phyloP scores from a whole-genome alignment of 1,140 invertebrate species.

The Arion vulgaris region DNA sequence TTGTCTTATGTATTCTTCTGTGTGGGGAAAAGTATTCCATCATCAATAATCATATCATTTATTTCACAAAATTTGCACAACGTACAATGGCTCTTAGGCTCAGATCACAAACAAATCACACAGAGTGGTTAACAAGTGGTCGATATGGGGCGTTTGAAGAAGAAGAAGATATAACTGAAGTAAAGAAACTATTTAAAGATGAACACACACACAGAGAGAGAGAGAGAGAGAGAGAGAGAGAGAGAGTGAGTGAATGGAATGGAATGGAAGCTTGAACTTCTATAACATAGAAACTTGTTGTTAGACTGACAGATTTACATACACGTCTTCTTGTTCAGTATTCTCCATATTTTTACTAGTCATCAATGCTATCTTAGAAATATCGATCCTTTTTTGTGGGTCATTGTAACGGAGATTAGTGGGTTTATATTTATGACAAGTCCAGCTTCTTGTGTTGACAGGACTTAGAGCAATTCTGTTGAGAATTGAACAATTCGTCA shows the following conservation, averaged over 20 bases:
- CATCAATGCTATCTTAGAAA: background rate
- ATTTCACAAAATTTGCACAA: too few relatives aligned
- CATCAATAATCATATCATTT: too few relatives aligned
- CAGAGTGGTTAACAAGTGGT: too few relatives aligned
- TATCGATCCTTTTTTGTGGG: background rate
- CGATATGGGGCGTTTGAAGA: too few relatives aligned
- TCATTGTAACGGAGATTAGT: conserved; percentile 5
- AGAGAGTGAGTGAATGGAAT: conserved; percentile 1
- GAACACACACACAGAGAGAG: conserved; percentile 4
- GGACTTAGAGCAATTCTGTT: background rate
- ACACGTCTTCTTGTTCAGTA: background rate
- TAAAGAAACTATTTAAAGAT: too few relatives aligned
- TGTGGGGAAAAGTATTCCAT: too few relatives aligned
- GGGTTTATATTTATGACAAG: conserved; percentile 5
- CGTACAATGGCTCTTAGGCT: too few relatives aligned
- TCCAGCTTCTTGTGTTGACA: background rate
- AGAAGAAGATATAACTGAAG: too few relatives aligned
- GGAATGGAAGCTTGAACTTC: background rate
- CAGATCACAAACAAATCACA: too few relatives aligned
- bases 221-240: conserved; percentile 15
- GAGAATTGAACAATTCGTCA: background rate
- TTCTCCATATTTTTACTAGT: background rate
- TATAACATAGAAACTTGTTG: background rate
- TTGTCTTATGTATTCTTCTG: too few relatives aligned
- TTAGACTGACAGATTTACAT: background rate